Evolutionary conservation across 2,113 vertebrate genomes (phyloP), one percentile per base, ranked within the genome.

Genomic region (Dolichotis patagonum): DNA sequence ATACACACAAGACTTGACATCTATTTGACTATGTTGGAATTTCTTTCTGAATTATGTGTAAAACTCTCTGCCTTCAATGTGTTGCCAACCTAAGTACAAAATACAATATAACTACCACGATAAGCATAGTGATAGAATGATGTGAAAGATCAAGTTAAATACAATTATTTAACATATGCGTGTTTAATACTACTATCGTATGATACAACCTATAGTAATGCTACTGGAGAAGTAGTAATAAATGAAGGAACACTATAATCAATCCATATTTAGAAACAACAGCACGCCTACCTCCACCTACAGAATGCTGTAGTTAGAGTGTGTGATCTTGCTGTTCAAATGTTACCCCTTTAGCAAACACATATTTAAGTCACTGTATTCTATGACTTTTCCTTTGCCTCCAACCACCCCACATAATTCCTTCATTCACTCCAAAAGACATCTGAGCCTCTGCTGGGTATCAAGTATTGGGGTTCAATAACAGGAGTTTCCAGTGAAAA

Each of bases 41-140:
- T 41, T 88, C 63, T 63, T 41, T 88, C 9, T 83, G 38, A 96
- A 91, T 82, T 58, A 96, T 28, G 43, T 54, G 63, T 62, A 93
- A 82, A 92, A 69, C 56, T 46, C 43, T 92, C 65, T 94, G 14
- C 52, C 22, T 95, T 83, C 30, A 24, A 80, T 30, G 0, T 89
- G 82, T 88, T 95, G 88, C 92, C 71, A 89, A n/a, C 56, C 19
- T 69, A 84, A 96, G 41, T 14, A 80, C 30, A 38, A 95, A 94
- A 90, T 62, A 60, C 71, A 88, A 96, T 97, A 86, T 73, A 87
- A 96, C n/a, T 84, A 63, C 67, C 87, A 30, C 75, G 30, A 86
- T 56, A 95, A 93, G 24, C 28, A 80, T 35, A 94, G 26, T 90
- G 67, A 96, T 84, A 96, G 88, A 95, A 63, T 78, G 28, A 89